A percentile compares a stretch with the other conserved stretches of the same genome.
Evolutionary conservation across 2,113 vertebrate genomes (phyloP).

Genomic region (Centropus bengalensis): DNA sequence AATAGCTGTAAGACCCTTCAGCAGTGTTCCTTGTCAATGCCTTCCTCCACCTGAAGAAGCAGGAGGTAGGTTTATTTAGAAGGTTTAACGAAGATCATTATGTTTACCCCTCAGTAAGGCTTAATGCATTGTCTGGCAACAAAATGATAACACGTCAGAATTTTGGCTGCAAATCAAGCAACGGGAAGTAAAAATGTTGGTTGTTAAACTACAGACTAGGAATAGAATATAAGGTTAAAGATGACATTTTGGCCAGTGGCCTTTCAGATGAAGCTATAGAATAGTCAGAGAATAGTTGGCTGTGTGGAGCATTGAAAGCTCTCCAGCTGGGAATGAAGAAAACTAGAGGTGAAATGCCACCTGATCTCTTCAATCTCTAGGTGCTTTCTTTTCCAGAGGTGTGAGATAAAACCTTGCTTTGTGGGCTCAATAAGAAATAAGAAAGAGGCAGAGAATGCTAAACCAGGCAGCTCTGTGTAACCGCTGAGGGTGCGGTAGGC

Average conservation of each 20-base stretch:
- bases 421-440: conserved; percentile 53
- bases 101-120: conserved; percentile 80
- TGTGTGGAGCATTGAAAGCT: conserved; percentile 37
- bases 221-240: conserved; percentile 72
- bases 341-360: conserved; percentile 45
- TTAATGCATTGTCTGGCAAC: conserved; percentile 84
- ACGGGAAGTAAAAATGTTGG: conserved; percentile 72
- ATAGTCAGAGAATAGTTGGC: conserved; percentile 40
- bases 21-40: conserved; percentile 69
- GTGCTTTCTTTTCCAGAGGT: conserved; percentile 22
- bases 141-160: conserved; percentile 77
- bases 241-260: conserved; percentile 68
- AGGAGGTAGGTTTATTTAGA: conserved; percentile 79
- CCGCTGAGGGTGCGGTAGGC: conserved; percentile 11
- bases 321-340: conserved; percentile 53
- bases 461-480: conserved; percentile 49
- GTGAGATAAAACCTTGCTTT: conserved; percentile 45
- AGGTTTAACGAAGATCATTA: conserved; percentile 83
- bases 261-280: conserved; percentile 44
- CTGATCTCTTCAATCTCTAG: conserved; percentile 36
- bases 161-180: conserved; percentile 79
- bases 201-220: conserved; percentile 73
- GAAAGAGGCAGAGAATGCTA: conserved; percentile 48
- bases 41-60: conserved; percentile 79
- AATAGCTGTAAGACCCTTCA: conserved; percentile 71